These are phyloP conservation scores for Datnioides undecimradiatus DNA, from an alignment of 2,113 vertebrate species.

Conservation along the genomic window DNA sequence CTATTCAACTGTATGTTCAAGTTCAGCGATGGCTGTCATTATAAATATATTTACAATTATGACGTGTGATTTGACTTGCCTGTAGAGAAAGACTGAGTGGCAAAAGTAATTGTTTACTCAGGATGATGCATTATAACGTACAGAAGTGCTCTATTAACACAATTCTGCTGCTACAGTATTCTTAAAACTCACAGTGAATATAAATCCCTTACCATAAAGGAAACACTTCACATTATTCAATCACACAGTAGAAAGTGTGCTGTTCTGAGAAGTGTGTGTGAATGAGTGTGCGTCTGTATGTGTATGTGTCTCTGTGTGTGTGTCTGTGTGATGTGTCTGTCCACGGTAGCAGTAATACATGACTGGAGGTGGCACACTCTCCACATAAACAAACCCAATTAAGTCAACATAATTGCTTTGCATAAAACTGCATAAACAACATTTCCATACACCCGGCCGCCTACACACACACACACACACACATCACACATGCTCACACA, in stretches of 20 bases:
- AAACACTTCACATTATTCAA: constrained; percentile 69
- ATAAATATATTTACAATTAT: background rate
- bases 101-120: constrained; percentile 6
- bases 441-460: constrained; percentile 72
- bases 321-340: constrained; percentile 41
- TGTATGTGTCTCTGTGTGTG: constrained; percentile 26
- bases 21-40: constrained; percentile 18
- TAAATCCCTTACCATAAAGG: constrained; percentile 40
- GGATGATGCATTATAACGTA: constrained; percentile 24
- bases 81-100: background rate
- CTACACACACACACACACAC: constrained; percentile 46
- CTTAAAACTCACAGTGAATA: constrained; percentile 54
- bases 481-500: constrained; percentile 16
- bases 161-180: constrained; percentile 23
- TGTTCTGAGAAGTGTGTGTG: constrained; percentile 16
- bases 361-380: constrained; percentile 79
- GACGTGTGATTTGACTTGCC: background rate
- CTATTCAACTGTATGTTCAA: constrained; percentile 12
- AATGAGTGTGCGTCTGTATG: background rate
- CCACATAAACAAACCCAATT: constrained; percentile 84
- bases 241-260: constrained; percentile 51
- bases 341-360: constrained; percentile 71
- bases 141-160: constrained; percentile 21
- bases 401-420: constrained; percentile 84
- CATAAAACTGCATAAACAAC: constrained; percentile 84